These are phyloP conservation scores for Xestoiulus laeticollis DNA, from an alignment of 2,888 invertebrate genomes.

Conservation along the genomic window DNA sequence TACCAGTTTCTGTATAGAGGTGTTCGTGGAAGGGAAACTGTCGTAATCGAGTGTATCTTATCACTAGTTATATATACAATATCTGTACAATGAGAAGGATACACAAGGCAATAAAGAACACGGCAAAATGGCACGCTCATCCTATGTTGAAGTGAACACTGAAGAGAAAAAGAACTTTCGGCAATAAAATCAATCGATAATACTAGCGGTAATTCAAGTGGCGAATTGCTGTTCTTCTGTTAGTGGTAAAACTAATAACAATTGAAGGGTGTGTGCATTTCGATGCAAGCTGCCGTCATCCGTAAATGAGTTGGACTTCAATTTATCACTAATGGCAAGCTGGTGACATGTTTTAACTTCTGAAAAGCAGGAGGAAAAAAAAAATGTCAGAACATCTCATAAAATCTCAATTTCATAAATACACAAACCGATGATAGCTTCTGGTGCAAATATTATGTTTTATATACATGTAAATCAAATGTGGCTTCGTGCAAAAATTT, in stretches of 20 bases:
- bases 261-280: neutral
- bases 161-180: neutral
- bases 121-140: conserved; percentile 6
- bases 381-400: too few species aligned
- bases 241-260: neutral
- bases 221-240: neutral
- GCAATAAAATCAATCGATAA: conserved; percentile 21
- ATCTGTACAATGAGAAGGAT: conserved; percentile 32
- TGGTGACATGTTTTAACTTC: neutral
- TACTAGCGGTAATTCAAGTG: conserved; percentile 32
- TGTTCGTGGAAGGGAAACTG: neutral
- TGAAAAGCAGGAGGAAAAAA: neutral
- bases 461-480: too few species aligned
- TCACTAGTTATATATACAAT: conserved; percentile 32
- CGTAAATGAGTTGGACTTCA: neutral
- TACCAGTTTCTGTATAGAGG: conserved; percentile 14
- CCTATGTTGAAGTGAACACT: conserved; percentile 22
- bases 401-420: too few species aligned
- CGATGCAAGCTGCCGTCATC: conserved; percentile 17
- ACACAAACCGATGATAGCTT: too few species aligned
- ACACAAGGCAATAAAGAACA: conserved; percentile 24
- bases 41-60: neutral
- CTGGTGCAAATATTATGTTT: too few species aligned
- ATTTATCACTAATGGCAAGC: neutral
- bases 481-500: too few species aligned